phyloP scores from a whole-genome alignment of 2,113 vertebrate species.

The Ammodytes dubius region DNA sequence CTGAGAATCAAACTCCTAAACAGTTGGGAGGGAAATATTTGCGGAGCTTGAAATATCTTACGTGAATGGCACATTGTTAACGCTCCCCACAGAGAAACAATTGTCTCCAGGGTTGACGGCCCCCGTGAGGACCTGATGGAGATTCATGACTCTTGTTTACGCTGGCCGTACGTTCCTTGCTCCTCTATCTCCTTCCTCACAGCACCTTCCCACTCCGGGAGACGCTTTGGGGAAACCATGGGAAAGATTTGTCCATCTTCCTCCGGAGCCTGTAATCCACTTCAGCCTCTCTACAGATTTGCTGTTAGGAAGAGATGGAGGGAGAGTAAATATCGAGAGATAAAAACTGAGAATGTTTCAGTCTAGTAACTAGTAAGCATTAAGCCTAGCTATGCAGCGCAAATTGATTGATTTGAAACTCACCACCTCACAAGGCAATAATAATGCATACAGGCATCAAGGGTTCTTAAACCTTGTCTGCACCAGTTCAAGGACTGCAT shows the following conservation, averaged over 20 bases:
- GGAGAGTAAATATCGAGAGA: slow-evolving; percentile 6
- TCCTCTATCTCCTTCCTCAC: slow-evolving; percentile 50
- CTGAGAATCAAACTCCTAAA: slow-evolving; percentile 6
- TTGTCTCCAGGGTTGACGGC: slow-evolving; percentile 96
- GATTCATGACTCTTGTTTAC: slow-evolving; percentile 88
- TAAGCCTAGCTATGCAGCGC: slow-evolving; percentile 1
- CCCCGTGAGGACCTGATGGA: slow-evolving; percentile 97
- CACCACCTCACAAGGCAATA: not conserved
- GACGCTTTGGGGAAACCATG: slow-evolving; percentile 60
- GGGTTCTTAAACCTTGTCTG: not conserved
- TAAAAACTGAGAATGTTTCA: slow-evolving; percentile 30
- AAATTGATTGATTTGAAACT: slow-evolving; percentile 42
- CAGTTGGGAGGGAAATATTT: slow-evolving; percentile 50
- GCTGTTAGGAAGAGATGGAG: slow-evolving; percentile 29
- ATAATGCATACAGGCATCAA: not conserved
- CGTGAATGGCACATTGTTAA: slow-evolving; percentile 93
- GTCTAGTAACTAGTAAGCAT: slow-evolving; percentile 2
- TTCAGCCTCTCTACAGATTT: slow-evolving; percentile 22
- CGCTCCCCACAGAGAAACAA: slow-evolving; percentile 93
- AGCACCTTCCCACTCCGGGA: slow-evolving; percentile 56
- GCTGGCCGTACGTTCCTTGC: slow-evolving; percentile 24
- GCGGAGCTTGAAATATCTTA: slow-evolving; percentile 77
- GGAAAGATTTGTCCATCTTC: slow-evolving; percentile 62
- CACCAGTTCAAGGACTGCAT: not conserved
- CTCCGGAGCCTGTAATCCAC: slow-evolving; percentile 30